These are phyloP conservation scores for Stichodactyla mertensii DNA, from an alignment of 64 coral and sea anemone species.

Conservation along the genomic window DNA sequence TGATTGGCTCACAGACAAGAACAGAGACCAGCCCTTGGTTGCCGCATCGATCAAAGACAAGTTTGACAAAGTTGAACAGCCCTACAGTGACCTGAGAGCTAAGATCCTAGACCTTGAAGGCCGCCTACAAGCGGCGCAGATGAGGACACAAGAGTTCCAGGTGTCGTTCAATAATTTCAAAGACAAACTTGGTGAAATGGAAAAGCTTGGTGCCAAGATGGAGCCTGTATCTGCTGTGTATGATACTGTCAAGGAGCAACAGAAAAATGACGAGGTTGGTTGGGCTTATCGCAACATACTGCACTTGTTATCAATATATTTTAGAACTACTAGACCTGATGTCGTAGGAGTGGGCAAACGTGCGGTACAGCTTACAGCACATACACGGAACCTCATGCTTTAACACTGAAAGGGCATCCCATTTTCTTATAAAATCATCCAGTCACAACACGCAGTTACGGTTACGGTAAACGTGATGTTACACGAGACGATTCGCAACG, in stretches of 20 bases:
- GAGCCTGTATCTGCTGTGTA: slow-evolving; percentile 80
- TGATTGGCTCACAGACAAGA: slow-evolving; percentile 65
- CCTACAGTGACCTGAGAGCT: slow-evolving; percentile 65
- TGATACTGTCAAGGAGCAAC: slow-evolving; percentile 80
- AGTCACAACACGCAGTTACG: no score
- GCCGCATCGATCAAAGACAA: slow-evolving; percentile 77
- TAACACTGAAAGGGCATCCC: no score
- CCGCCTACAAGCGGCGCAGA: slow-evolving; percentile 80
- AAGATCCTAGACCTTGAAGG: slow-evolving; percentile 76
- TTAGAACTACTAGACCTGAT: no score
- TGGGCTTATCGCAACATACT: background rate
- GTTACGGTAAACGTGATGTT: no score
- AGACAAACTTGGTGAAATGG: slow-evolving; percentile 81
- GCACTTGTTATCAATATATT: background rate
- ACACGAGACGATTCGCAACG: no score
- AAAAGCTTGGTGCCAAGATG: slow-evolving; percentile 53
- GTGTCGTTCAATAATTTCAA: slow-evolving; percentile 76
- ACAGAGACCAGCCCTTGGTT: slow-evolving; percentile 79
- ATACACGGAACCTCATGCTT: no score
- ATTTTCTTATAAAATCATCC: no score
- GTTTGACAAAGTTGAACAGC: slow-evolving; percentile 77
- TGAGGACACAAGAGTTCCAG: slow-evolving; percentile 88
- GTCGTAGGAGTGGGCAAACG: no score
- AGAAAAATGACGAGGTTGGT: slow-evolving; percentile 70
- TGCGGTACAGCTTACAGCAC: no score